phyloP scores from a whole-genome alignment of 2,888 invertebrate genomes.

The Nomada fabriciana region DNA sequence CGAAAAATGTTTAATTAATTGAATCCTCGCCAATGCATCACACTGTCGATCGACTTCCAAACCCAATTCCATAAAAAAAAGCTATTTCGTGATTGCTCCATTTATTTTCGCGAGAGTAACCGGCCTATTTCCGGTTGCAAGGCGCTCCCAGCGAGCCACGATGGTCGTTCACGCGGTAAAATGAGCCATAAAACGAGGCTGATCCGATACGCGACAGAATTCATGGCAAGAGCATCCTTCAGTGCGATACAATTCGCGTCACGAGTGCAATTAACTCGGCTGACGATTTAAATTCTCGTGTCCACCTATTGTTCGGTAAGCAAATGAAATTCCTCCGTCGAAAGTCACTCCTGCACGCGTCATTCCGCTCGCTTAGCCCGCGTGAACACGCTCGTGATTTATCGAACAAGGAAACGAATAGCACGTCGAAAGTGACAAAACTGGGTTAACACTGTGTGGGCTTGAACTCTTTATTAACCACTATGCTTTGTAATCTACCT shows the following conservation, averaged over 20 bases:
- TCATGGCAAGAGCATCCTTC: constrained; percentile 6
- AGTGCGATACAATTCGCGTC: constrained; percentile 13
- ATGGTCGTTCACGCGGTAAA: constrained; percentile 1
- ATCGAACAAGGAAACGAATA: constrained; percentile 12
- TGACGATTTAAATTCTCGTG: constrained; percentile 27
- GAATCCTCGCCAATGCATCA: no score
- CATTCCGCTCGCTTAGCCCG: background rate
- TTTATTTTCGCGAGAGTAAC: constrained; percentile 2
- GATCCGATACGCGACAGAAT: constrained; percentile 18
- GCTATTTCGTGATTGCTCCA: background rate
- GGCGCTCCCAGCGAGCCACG: background rate
- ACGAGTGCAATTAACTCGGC: constrained; percentile 38
- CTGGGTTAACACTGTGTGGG: background rate
- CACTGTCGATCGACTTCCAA: no score
- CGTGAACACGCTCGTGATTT: background rate
- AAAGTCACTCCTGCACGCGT: constrained; percentile 19
- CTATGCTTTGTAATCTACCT: background rate
- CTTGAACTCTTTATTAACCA: constrained; percentile 7
- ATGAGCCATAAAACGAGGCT: constrained; percentile 21
- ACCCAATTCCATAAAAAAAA: background rate
- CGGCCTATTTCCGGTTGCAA: background rate
- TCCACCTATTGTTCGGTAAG: constrained; percentile 27
- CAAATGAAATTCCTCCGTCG: constrained; percentile 20
- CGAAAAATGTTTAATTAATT: no score
- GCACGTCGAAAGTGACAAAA: constrained; percentile 8